Base-by-base conservation (phyloP, 2,888 invertebrate species). In the Zaprionus lineosus region DNA sequence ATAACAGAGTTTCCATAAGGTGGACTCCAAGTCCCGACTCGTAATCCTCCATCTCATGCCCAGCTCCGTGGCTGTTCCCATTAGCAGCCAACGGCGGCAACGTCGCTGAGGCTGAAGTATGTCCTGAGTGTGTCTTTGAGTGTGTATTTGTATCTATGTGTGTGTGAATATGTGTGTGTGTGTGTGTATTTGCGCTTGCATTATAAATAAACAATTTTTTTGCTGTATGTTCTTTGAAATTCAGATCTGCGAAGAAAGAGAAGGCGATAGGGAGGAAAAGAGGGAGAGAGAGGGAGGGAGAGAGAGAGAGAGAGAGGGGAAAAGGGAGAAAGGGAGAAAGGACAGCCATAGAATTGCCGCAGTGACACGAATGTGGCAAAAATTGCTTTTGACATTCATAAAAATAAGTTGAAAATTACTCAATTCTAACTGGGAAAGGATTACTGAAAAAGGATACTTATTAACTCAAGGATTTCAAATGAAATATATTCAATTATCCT, bases 131-230 rank as follows among this genome's bases (percentile, higher is more conserved):
- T 48, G 19, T 29, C 1, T 9, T 3, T 28, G 5, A 34, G 6
- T 41, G 19, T 18, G 9, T 36, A 15, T 44, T 16, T 55, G 12
- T 43, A 36, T 47, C 12, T 50, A 21, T 53, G 33, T 31, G 21
- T 29, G 18, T 29, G 21, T 39, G 28, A 33, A 37, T 16, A 7
- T 12, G 24, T 46, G 46, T 37, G 21, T 6, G 29, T 29, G 43
- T 65, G 26, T 36, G 19, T 58, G 39, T 52, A 41, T 50, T 26
- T 64, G 31, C 34, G 59, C 55, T 50, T 48, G 82, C 82, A 77
- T 63, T 63, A 77, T 84, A 77, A 84, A 78, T 78, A 82, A 74
- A 74, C 60, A 66, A 62, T 66, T 65, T 71, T 51, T 56, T 56
- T 68, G 36, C 40, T 55, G 41, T 18, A 29, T 24, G 51, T 59